These are phyloP conservation scores for Drosophila ambigua DNA, from an alignment of 1,140 invertebrate genomes.

Conservation along the genomic window DNA sequence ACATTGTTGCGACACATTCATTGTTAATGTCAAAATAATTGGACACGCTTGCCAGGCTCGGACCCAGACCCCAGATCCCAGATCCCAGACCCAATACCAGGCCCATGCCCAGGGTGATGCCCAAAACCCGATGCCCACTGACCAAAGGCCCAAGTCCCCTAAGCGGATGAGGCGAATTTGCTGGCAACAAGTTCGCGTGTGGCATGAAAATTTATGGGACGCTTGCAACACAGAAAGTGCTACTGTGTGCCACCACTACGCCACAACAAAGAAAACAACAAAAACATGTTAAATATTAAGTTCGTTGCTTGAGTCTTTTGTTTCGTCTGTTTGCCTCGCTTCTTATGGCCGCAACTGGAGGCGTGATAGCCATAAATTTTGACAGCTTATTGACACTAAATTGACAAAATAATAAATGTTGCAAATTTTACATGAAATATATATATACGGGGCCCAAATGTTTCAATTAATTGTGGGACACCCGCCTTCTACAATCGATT, in stretches of 20 bases:
- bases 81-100: no score
- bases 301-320: slow-evolving; percentile 46
- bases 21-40: slow-evolving; percentile 83
- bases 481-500: slow-evolving; percentile 8
- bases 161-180: slow-evolving; percentile 25
- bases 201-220: slow-evolving; percentile 78
- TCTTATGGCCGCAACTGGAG: slow-evolving; percentile 33
- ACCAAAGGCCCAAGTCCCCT: slow-evolving; percentile 31
- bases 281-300: slow-evolving; percentile 61
- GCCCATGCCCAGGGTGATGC: slow-evolving; percentile 13
- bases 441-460: neutral
- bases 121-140: slow-evolving; percentile 14
- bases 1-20: slow-evolving; percentile 71
- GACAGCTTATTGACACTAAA: slow-evolving; percentile 78
- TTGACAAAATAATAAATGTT: slow-evolving; percentile 15
- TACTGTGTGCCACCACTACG: slow-evolving; percentile 20
- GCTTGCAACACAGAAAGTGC: slow-evolving; percentile 46
- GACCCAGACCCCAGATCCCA: slow-evolving; percentile 4
- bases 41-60: slow-evolving; percentile 71
- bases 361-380: slow-evolving; percentile 70
- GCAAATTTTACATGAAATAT: slow-evolving; percentile 16
- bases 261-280: slow-evolving; percentile 3
- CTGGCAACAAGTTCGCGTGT: slow-evolving; percentile 64
- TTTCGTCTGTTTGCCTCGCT: slow-evolving; percentile 11
- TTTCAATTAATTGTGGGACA: slow-evolving; percentile 28